phyloP scores from a whole-genome alignment of 2,888 invertebrate species.

The Limnephilus auricula region DNA sequence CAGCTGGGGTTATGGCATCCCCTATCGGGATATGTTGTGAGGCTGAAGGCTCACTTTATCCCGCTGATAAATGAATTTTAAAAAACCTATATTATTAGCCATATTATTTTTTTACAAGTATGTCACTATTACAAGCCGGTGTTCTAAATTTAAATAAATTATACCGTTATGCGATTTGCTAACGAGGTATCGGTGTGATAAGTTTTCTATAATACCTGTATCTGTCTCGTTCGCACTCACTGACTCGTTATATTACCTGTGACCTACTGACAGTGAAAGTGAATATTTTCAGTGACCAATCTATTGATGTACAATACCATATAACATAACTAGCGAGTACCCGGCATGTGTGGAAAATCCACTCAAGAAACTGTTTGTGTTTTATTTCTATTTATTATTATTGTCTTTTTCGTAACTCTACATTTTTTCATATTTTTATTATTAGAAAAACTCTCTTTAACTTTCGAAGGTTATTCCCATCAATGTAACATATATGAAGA shows the following conservation, averaged over 20 bases:
- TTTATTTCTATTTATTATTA: too few relatives aligned
- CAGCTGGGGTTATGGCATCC: too few relatives aligned
- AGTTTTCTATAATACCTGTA: not conserved
- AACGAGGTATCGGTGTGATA: not conserved
- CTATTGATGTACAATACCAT: not conserved
- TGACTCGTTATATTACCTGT: not conserved
- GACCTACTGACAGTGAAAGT: not conserved
- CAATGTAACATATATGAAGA: too few relatives aligned
- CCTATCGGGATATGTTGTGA: too few relatives aligned
- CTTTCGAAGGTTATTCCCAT: too few relatives aligned
- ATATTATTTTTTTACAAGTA: not conserved
- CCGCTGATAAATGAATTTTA: not conserved
- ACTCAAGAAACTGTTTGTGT: too few relatives aligned
- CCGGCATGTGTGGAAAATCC: too few relatives aligned
- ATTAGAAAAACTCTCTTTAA: too few relatives aligned
- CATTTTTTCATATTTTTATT: too few relatives aligned
- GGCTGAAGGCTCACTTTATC: not conserved
- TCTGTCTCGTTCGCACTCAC: not conserved
- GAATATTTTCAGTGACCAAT: not conserved
- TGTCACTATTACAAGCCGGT: not conserved
- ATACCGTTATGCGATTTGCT: not conserved
- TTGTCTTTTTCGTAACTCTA: too few relatives aligned
- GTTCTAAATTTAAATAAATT: conserved; percentile 2
- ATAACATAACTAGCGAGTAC: too few relatives aligned
- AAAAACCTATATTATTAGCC: not conserved